A percentile compares a stretch with the other conserved stretches of the same genome.
These are phyloP conservation scores for Shargacucullia verbasci DNA, from an alignment of 2,888 invertebrate genomes.

Conservation along the genomic window DNA sequence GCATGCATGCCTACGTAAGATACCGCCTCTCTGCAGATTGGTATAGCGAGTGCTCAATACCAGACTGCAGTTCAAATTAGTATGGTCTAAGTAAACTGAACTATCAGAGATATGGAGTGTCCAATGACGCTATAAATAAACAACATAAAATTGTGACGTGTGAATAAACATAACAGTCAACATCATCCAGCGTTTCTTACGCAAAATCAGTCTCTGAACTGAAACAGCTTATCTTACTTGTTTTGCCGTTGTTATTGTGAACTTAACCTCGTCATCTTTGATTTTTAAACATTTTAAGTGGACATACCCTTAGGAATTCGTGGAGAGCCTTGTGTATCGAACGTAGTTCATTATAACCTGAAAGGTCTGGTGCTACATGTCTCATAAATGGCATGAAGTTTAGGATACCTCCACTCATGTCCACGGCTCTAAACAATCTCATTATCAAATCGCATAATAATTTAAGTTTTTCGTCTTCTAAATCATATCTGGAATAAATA, in stretches of 20 bases:
- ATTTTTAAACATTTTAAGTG: slow-evolving; percentile 22
- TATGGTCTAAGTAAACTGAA: too few relatives aligned
- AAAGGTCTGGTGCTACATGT: slow-evolving; percentile 89
- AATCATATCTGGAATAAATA: slow-evolving; percentile 82
- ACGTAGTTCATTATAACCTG: slow-evolving; percentile 90
- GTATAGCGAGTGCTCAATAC: too few relatives aligned
- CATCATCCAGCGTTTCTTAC: slow-evolving; percentile 27
- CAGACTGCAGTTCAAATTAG: too few relatives aligned
- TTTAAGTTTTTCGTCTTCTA: slow-evolving; percentile 88
- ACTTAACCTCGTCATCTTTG: slow-evolving; percentile 51
- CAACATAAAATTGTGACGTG: background rate
- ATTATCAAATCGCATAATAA: slow-evolving; percentile 89
- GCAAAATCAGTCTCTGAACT: slow-evolving; percentile 53
- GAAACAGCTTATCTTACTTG: slow-evolving; percentile 51
- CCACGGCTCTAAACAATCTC: slow-evolving; percentile 90
- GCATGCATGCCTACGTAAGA: too few relatives aligned
- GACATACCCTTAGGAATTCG: slow-evolving; percentile 87
- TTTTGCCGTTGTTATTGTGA: slow-evolving; percentile 40
- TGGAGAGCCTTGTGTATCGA: slow-evolving; percentile 85
- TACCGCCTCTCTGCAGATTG: too few relatives aligned
- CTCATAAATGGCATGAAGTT: slow-evolving; percentile 92
- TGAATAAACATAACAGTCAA: slow-evolving; percentile 15
- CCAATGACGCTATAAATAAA: background rate
- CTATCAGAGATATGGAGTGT: too few relatives aligned
- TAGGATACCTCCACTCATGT: slow-evolving; percentile 92